Conservation (phyloP, 2,797 vertebrate genomes). For the Petrocephalus sullivani region DNA sequence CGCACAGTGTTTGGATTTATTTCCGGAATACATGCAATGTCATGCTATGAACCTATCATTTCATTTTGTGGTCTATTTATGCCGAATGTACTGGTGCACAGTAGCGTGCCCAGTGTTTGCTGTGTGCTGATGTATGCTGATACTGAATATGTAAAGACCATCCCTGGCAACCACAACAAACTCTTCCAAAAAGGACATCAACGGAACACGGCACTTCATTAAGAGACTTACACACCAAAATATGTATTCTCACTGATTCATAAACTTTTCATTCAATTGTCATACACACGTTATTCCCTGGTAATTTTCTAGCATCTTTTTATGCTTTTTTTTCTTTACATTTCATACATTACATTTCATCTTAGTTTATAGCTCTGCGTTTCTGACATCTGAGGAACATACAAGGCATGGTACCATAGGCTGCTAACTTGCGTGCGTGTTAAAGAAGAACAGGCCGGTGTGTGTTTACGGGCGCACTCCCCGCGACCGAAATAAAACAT, state of each 20-base stretch:
- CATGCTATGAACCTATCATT: not conserved
- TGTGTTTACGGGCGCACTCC: not conserved
- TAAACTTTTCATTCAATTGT: not conserved
- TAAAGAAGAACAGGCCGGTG: not conserved
- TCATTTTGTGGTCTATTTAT: not conserved
- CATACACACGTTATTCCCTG: not conserved
- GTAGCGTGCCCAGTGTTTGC: not conserved
- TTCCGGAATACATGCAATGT: not conserved
- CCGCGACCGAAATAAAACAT: not conserved
- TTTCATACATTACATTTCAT: not conserved
- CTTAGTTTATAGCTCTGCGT: not conserved
- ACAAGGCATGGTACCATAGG: not conserved
- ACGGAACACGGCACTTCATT: not conserved
- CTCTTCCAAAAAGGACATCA: not conserved
- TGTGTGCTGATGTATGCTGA: not conserved
- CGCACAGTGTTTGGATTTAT: not conserved
- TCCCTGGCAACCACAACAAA: not conserved
- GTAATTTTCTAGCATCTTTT: not conserved
- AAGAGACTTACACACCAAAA: not conserved
- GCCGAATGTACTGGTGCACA: not conserved
- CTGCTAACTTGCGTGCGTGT: not conserved
- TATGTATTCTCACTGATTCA: not conserved
- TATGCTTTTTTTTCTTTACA: not conserved
- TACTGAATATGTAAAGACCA: not conserved
- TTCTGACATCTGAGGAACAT: not conserved